Evolutionary conservation across 1,140 invertebrate genomes (phyloP), one percentile per base, ranked within the genome.

Genomic region (Pseudachorutes palmiensis): DNA sequence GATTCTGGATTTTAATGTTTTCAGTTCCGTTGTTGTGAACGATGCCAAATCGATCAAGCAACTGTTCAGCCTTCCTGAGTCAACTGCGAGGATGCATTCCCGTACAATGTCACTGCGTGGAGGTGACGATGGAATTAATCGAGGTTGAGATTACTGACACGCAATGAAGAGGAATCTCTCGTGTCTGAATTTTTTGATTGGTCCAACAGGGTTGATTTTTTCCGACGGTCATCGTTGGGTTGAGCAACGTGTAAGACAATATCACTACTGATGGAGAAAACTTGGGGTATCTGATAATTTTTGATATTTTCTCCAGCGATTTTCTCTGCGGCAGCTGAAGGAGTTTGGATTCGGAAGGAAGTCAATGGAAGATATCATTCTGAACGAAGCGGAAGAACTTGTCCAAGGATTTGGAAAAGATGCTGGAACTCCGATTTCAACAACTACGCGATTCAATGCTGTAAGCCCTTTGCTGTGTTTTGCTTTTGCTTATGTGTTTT

Each of bases 331-430:
- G 5, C 59, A 36, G 9, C 30, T 61, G 29, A 61, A 32, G 24
- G 30, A 61, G 9, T 36, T 61, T 32, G 59, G 59, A 3, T 61
- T 61, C 29, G 59, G 59, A 19, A 61, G 19, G 30, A 30, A 14
- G 29, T 61, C 59, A 19, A 61, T 61, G 59, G 59, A 61, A 29
- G 30, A 32, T 29, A 30, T 61, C 30, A 61, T 61, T 14, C 9
- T 61, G 29, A 31, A 3, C 2, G 30, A 61, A 26, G 59, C 59
- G 12, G 19, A 61, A 61, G 59, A 61, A 19, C 59, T 61, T 3
- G 26, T 61, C 2, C 14, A 61, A 14, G 59, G 9, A 9, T 36
- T 61, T 61, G 9, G 24, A 29, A 3, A 9, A 3, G 59, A 36
- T 19, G 59, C 59, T 30, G 59, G 29, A 12, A 32, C 5, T 9